Base-by-base conservation (phyloP, 2,113 vertebrate species). In the Silurus glanis region DNA sequence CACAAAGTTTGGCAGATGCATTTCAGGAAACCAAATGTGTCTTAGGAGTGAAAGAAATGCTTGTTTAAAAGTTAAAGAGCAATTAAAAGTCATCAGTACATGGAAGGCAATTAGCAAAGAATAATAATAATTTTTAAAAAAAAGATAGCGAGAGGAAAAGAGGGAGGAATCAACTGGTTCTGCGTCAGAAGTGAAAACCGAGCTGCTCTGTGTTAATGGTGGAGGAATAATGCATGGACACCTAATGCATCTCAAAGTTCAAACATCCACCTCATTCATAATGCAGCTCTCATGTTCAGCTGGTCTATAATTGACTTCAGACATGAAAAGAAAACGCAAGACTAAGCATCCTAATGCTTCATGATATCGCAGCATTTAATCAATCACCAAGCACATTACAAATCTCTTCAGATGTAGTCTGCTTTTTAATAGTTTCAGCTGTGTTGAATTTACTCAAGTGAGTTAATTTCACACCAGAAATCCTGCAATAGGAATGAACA, bases 71-170 rank as follows among this genome's bases (percentile, higher is more conserved):
- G 90, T 89, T 25, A 61, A 89, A 85, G 89, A 91, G 89, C 87
- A 92, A 93, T 93, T 78, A 90, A 89, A 93, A 90, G 91, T 89
- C 90, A 92, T 92, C 87, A 37, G 4, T 28, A 45, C 64, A 82
- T 86, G 83, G 28, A 67, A 89, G 89, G 91, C 88, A 90, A 89
- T 83, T 85, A 85, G 85, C 84, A 83, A 69, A 88, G 49, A 67
- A 69, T 87, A 85, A 37, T 37, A 37, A 37, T 37, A 37, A 37
- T 37, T 37, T 37, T 37, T 2, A 37, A 37, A 84, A 83, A 86
- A 82, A 84, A 78, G 78, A 87, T 21, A 64, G 80, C 82, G 82
- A 87, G 51, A 53, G 47, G 72, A 75, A 75, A 49, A 67, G 81
- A 85, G 80, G 83, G 86, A 89, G 67, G 79, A 87, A 82, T 88